Base-by-base conservation (phyloP, 2,113 vertebrate species). In the Oreochromis tanganicae region DNA sequence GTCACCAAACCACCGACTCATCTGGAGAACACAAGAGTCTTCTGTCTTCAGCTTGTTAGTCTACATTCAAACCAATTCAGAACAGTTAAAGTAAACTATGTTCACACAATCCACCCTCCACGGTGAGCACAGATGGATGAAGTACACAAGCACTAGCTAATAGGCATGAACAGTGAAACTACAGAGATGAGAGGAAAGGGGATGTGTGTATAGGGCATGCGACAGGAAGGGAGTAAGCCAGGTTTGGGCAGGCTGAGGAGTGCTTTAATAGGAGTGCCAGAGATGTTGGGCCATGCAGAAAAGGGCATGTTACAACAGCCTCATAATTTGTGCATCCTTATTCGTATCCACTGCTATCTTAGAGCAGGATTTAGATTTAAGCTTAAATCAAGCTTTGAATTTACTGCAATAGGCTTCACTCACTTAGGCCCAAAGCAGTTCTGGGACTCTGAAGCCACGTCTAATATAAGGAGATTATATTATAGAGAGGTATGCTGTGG, bases 11-110 rank as follows among this genome's bases (percentile, higher is more conserved):
- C 71, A 36, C 82, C 50, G 17, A 56, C 41, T 79, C 68, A 36
- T 68, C 57, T 13, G 7, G 38, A 66, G 46, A 84, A 36, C 81
- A 61, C 32, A 43, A 34, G 71, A 57, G 32, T 87, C 90, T 66
- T 90, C 61, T 82, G 71, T 57, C 50, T 63, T 21, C 54, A 5
- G 2, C 27, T 75, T 55, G 78, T 61, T 89, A 38, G 12, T 84
- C 85, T 86, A 92, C 92, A 94, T 93, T 92, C 92, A 89, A 59
- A 92, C 85, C 57, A 81, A 88, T 66, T 92, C 17, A 17, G 59
- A 86, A 86, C 14, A 68, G 54, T 78, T 41, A 88, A 87, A 54
- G 90, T 12, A 81, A 66, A 88, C 81, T 50, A 63, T 50, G 81
- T 82, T 52, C 73, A 85, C 83, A 92, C 89, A 85, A 79, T 50